Conservation (phyloP, 2,797 vertebrate species). For the Chaetophractus vellerosus region DNA sequence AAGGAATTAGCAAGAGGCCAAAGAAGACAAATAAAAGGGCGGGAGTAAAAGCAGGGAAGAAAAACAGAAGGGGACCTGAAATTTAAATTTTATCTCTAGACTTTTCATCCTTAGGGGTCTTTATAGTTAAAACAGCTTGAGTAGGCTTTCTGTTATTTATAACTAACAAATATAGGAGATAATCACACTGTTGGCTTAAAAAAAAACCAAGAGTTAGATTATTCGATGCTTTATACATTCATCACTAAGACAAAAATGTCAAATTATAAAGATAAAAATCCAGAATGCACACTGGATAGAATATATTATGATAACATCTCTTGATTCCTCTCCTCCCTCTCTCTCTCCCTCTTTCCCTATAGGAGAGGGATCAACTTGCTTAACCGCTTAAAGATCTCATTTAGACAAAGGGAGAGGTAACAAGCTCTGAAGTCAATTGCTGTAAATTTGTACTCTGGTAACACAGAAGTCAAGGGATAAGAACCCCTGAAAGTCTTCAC, state of each 20-base stretch:
- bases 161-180: neutral
- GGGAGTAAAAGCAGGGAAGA: neutral
- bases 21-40: neutral
- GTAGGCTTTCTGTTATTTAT: neutral
- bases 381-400: slow-evolving; percentile 76
- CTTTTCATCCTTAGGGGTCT: neutral
- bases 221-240: slow-evolving; percentile 36
- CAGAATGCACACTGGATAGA: neutral
- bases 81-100: slow-evolving; percentile 2
- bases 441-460: slow-evolving; percentile 69
- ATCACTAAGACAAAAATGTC: slow-evolving; percentile 62
- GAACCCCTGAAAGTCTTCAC: slow-evolving; percentile 67
- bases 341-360: neutral
- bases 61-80: neutral
- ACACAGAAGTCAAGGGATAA: slow-evolving; percentile 48
- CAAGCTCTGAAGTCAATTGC: slow-evolving; percentile 34
- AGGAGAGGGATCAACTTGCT: slow-evolving; percentile 62
- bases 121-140: slow-evolving; percentile 35
- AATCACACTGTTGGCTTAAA: slow-evolving; percentile 53
- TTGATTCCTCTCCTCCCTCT: neutral
- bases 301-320: neutral
- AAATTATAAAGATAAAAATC: slow-evolving; percentile 71
- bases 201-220: slow-evolving; percentile 62
- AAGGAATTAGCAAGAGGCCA: neutral
- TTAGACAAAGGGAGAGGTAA: slow-evolving; percentile 76